Base-by-base conservation (phyloP, 1,140 invertebrate species). In the Palaemon carinicauda region DNA sequence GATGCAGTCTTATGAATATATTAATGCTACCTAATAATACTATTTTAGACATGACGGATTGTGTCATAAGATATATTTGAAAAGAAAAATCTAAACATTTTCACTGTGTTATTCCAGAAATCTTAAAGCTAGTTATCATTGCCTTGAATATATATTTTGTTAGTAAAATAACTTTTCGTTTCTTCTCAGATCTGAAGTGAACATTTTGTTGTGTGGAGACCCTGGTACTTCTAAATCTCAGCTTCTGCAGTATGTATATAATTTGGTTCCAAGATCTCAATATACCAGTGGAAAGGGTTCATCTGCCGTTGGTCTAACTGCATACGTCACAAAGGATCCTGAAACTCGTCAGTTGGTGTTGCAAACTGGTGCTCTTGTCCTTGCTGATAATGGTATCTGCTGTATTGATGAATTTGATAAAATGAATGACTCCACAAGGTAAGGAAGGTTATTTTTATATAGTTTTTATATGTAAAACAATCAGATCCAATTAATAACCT, bases 381-480 rank as follows among this genome's bases (percentile, higher is more conserved):
- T 99, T 60, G 97, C 98, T 78, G 99, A 99, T 91, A 99, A 99
- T 92, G 99, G 99, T 53, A 96, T 99, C 81, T 99, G 99, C 92
- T 99, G 98, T 90, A 99, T 99, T 90, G 99, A 99, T 92, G 99
- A 99, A 92, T 99, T 99, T 92, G 98, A 99, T 92, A 99, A 99
- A 93, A 99, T 99, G 99, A 98, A 95, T 91, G 98, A 99, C 90
- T 96, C 96, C 5, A 99, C 98, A 98, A 99, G 94, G 98, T 97
- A 89, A 94, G 90, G 89, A 21, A 73, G 60, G 53, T 88, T 74
- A 52, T 84, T 73, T 78, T n/a, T n/a, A n/a, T n/a, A n/a, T n/a
- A n/a, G n/a, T n/a, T n/a, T n/a, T n/a, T n/a, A n/a, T n/a, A n/a
- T n/a, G n/a, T n/a, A n/a, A n/a, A n/a, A n/a, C n/a, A n/a, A n/a